A percentile compares a stretch with the other conserved stretches of the same genome.
Evolutionary conservation across 2,113 vertebrate genomes (phyloP).

Genomic region (Amazona guildingii): DNA sequence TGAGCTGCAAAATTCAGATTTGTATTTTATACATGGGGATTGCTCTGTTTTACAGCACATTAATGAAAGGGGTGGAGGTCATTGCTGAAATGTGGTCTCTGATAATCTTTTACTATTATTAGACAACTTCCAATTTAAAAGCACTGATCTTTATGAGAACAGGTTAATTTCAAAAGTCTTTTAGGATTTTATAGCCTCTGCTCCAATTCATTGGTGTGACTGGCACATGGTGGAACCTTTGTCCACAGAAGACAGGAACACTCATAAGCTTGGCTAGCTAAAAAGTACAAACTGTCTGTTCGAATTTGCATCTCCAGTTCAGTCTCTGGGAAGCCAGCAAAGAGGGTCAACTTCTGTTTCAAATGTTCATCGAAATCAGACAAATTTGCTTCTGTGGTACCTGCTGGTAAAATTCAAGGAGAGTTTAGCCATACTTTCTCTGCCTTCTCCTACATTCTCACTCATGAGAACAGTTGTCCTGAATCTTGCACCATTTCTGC

Average conservation of each 20-base stretch:
- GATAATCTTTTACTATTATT: not conserved
- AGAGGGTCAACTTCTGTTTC: not conserved
- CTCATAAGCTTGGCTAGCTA: not conserved
- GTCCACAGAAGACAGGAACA: not conserved
- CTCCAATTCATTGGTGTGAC: not conserved
- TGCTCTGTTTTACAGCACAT: not conserved
- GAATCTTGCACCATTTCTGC: not conserved
- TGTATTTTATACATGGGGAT: not conserved
- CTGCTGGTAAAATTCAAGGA: not conserved
- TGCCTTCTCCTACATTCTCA: not conserved
- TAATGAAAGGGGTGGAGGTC: not conserved
- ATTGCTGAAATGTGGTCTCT: not conserved
- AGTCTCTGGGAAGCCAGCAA: not conserved
- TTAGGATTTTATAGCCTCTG: not conserved
- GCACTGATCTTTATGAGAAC: not conserved
- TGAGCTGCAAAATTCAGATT: slow-evolving; percentile 10
- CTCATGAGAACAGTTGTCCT: not conserved
- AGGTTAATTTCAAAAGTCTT: not conserved
- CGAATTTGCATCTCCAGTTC: not conserved
- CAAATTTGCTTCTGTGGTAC: not conserved
- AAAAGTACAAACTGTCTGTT: not conserved
- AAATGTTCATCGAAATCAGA: not conserved
- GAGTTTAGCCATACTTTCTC: not conserved
- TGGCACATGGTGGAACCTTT: not conserved
- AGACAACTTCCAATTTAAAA: not conserved